Evolutionary conservation across 2,113 vertebrate genomes (phyloP).

Genomic region (Poicephalus meyeri): DNA sequence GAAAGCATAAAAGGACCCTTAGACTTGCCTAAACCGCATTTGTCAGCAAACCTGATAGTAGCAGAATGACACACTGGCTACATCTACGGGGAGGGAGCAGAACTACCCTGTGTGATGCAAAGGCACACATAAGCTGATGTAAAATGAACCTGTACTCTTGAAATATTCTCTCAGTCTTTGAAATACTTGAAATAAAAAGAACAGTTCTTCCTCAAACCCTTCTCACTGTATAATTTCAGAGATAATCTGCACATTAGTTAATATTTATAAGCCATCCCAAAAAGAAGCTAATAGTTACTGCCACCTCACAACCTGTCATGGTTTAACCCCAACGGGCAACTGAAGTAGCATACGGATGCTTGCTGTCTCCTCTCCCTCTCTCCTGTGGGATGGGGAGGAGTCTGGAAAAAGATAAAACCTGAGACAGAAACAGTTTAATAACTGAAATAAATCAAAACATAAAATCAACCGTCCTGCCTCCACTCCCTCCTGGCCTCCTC

Average conservation of each 20-base stretch:
- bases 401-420: neutral
- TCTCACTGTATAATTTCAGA: neutral
- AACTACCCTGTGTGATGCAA: neutral
- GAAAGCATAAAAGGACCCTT: neutral
- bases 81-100: neutral
- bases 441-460: neutral
- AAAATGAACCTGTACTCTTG: neutral
- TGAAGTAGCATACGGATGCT: neutral
- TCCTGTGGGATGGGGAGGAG: neutral
- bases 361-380: neutral
- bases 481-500: neutral
- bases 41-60: neutral
- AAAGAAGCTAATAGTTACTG: neutral
- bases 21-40: neutral
- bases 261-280: neutral
- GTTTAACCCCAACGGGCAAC: neutral
- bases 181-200: neutral
- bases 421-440: neutral
- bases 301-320: neutral
- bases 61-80: no score
- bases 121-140: neutral
- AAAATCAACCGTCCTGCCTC: neutral
- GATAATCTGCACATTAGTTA: neutral
- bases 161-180: neutral
- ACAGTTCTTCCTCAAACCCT: neutral